A percentile compares a stretch with the other conserved stretches of the same genome.
phyloP scores from a whole-genome alignment of 2,797 vertebrate genomes.

The Catamblyrhynchus diadema region DNA sequence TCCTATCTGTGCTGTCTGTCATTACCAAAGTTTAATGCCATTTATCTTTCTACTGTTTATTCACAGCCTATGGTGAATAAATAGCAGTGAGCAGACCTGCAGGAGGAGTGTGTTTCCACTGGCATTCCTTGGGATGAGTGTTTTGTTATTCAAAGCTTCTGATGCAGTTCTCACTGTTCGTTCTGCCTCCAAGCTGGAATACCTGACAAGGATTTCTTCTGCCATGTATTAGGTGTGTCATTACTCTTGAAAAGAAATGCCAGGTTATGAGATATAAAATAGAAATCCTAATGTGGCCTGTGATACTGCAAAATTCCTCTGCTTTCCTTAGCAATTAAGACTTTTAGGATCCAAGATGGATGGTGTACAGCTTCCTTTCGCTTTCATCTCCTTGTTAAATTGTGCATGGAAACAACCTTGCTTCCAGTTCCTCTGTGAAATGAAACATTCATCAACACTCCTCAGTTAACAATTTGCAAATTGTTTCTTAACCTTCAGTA shows the following conservation, averaged over 20 bases:
- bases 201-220: neutral
- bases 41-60: neutral
- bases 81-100: neutral
- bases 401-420: neutral
- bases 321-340: neutral
- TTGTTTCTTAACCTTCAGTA: neutral
- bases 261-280: neutral
- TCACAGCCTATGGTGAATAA: neutral
- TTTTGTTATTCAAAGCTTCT: neutral
- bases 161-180: neutral
- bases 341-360: neutral
- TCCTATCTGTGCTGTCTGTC: neutral
- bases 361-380: neutral
- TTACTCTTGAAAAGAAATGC: neutral
- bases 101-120: neutral
- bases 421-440: neutral
- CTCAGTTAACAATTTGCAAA: neutral
- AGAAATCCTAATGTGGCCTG: neutral
- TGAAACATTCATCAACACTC: neutral
- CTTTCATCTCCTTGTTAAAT: neutral
- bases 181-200: neutral
- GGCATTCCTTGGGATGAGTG: neutral
- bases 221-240: neutral
- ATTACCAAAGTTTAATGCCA: neutral
- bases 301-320: neutral